Conservation (phyloP, 2,113 vertebrate genomes). For the Hystrix cristata region DNA sequence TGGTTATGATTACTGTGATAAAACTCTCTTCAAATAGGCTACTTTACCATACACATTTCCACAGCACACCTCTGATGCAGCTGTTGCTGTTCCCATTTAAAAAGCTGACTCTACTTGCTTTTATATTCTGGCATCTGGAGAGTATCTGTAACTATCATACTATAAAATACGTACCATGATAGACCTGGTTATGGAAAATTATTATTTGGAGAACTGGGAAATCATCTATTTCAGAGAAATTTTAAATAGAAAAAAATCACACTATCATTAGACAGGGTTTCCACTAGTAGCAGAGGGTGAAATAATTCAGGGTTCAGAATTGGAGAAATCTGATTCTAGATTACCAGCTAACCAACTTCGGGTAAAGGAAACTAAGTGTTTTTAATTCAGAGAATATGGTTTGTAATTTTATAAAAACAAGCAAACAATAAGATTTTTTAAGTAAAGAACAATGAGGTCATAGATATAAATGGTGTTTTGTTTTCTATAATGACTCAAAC, state of each 20-base stretch:
- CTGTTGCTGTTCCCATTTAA: neutral
- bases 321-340: neutral
- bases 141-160: conserved; percentile 49
- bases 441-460: conserved; percentile 61
- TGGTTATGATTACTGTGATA: neutral
- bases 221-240: conserved; percentile 57
- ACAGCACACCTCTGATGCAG: neutral
- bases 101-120: conserved; percentile 42
- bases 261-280: neutral
- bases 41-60: neutral
- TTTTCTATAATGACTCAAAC: conserved; percentile 57
- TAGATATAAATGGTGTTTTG: neutral
- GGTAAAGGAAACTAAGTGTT: neutral
- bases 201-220: conserved; percentile 62
- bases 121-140: neutral
- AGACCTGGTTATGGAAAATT: conserved; percentile 58
- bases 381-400: conserved; percentile 50
- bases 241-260: conserved; percentile 52
- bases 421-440: conserved; percentile 27
- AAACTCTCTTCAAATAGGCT: neutral
- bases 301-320: conserved; percentile 26
- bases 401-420: conserved; percentile 36
- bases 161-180: conserved; percentile 34
- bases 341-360: neutral
- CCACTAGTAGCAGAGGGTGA: neutral